A percentile compares a stretch with the other conserved stretches of the same genome.
phyloP scores from a whole-genome alignment of 2,113 vertebrate genomes.

The Phoenicopterus ruber region DNA sequence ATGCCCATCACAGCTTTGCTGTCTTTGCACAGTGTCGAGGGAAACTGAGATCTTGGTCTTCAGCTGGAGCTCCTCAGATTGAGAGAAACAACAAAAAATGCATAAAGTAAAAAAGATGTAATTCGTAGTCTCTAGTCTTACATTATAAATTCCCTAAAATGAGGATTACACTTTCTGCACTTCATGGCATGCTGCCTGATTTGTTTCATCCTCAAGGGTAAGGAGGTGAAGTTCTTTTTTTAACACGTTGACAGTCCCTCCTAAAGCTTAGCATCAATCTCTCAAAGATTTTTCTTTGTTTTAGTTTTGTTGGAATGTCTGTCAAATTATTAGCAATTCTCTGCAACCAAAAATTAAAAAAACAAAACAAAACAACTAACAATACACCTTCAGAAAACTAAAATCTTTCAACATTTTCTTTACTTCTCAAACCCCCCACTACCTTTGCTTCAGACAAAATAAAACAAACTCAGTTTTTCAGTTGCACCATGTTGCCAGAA shows the following conservation, averaged over 20 bases:
- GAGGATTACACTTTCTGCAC: background rate
- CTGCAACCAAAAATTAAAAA: background rate
- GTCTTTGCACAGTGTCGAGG: background rate
- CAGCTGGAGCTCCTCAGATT: background rate
- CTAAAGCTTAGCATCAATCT: background rate
- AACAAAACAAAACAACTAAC: background rate
- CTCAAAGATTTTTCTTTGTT: background rate
- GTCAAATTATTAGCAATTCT: background rate
- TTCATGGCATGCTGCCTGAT: background rate
- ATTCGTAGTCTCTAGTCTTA: background rate
- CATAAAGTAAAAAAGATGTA: background rate
- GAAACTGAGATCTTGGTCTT: background rate
- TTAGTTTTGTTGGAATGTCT: background rate
- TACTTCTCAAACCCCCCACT: background rate
- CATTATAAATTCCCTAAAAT: background rate
- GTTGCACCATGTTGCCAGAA: background rate
- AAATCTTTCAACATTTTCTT: background rate
- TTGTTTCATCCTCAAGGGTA: background rate
- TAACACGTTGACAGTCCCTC: background rate
- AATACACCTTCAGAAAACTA: background rate
- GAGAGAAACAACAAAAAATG: background rate
- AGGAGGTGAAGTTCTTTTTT: background rate
- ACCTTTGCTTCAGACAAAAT: background rate
- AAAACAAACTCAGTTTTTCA: background rate
- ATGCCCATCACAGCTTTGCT: background rate